Percentiles rank a stretch among this genome's conserved stretches.
These are phyloP conservation scores for Tetramorium alpestre DNA, from an alignment of 1,140 invertebrate genomes.

Conservation along the genomic window DNA sequence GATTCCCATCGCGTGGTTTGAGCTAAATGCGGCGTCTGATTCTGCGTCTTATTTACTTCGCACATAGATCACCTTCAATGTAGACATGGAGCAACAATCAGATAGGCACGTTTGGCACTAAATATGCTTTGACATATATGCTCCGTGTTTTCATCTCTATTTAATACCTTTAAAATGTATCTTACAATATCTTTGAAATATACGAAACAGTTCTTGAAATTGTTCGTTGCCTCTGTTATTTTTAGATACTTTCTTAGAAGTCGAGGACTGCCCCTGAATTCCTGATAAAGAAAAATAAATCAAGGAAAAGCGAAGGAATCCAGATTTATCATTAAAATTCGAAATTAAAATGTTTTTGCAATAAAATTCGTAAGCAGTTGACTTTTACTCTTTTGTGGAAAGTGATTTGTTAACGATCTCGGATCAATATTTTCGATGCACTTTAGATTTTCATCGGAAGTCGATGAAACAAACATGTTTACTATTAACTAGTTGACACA, in stretches of 20 bases:
- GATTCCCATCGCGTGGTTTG: slow-evolving; percentile 30
- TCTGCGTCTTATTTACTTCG: slow-evolving; percentile 55
- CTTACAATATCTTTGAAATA: background rate
- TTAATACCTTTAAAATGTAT: background rate
- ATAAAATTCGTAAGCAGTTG: background rate
- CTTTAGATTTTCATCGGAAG: slow-evolving; percentile 16
- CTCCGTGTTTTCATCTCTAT: background rate
- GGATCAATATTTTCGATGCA: background rate
- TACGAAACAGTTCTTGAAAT: background rate
- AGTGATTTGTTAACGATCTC: background rate
- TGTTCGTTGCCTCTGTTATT: background rate
- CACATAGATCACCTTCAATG: background rate
- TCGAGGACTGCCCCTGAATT: background rate
- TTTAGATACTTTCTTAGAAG: background rate
- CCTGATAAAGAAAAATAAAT: background rate
- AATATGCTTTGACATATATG: background rate
- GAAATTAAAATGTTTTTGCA: background rate
- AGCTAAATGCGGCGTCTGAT: slow-evolving; percentile 54
- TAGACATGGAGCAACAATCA: slow-evolving; percentile 6
- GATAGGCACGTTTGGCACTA: slow-evolving; percentile 2
- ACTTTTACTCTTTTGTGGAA: background rate
- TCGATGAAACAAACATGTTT: slow-evolving; percentile 37
- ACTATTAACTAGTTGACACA: slow-evolving; percentile 8
- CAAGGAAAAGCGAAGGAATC: background rate
- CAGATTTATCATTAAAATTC: background rate